These are phyloP conservation scores for Unio pictorum DNA, from an alignment of 2,888 invertebrate species.

Conservation along the genomic window DNA sequence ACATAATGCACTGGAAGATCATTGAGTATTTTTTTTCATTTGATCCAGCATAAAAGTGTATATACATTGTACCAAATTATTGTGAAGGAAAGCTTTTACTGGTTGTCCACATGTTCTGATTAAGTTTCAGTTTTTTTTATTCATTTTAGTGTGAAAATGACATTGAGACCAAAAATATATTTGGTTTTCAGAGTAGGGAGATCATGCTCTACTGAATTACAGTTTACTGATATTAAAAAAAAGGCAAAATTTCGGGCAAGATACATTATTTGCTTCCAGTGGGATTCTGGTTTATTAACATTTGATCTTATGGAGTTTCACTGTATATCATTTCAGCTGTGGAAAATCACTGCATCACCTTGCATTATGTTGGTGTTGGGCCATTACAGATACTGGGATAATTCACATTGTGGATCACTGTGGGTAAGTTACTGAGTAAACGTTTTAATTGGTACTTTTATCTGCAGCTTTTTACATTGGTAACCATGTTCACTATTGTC, in stretches of 20 bases:
- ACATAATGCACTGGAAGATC: no score
- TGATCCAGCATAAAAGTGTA: no score
- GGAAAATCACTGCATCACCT: conserved; percentile 40
- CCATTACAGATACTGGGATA: conserved; percentile 51
- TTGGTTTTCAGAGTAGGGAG: background rate
- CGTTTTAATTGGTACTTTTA: background rate
- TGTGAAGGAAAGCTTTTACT: no score
- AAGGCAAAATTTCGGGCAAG: no score
- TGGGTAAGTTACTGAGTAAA: conserved; percentile 32
- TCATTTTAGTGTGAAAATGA: background rate
- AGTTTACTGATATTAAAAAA: no score
- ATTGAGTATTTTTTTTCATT: no score
- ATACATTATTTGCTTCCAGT: no score
- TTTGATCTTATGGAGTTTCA: no score
- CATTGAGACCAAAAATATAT: background rate
- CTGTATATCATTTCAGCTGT: conserved; percentile 39
- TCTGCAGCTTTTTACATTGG: background rate
- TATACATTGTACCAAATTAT: no score
- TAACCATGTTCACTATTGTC: no score
- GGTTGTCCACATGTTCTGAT: background rate
- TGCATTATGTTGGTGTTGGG: conserved; percentile 57
- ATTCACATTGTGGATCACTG: conserved; percentile 50
- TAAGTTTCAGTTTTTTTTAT: background rate
- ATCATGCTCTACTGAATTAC: no score
- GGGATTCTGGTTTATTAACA: no score